Evolutionary conservation across 2,113 vertebrate species (phyloP).

Genomic region (Numenius arquata): DNA sequence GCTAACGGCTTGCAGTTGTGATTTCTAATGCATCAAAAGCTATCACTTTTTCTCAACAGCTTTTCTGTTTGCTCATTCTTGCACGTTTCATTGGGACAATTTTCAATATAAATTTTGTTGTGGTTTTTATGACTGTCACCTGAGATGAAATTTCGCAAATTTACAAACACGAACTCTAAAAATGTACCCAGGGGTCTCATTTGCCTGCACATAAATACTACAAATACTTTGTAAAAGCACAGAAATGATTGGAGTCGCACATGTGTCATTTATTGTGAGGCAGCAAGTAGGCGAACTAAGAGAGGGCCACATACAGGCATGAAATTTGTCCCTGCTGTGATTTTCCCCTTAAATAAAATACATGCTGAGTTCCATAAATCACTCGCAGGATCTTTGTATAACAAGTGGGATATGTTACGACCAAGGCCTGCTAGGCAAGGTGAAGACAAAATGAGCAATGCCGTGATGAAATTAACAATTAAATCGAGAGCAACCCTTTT

Average conservation of each 20-base stretch:
- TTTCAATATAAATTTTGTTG: background rate
- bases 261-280: slow-evolving; percentile 1
- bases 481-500: background rate
- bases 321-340: slow-evolving; percentile 36
- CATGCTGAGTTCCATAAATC: background rate
- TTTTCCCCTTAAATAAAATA: slow-evolving; percentile 42
- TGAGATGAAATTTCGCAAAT: background rate
- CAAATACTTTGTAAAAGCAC: slow-evolving; percentile 20
- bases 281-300: background rate
- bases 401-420: background rate
- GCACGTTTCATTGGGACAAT: background rate
- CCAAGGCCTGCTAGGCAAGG: background rate
- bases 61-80: background rate
- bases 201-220: background rate
- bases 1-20: background rate
- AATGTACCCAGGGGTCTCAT: background rate
- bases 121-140: slow-evolving; percentile 4
- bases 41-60: background rate
- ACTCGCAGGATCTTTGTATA: background rate
- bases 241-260: slow-evolving; percentile 2
- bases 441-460: background rate
- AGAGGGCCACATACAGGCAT: slow-evolving; percentile 10
- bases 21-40: background rate
- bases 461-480: background rate
- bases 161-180: background rate